Base-by-base conservation (phyloP, 1,140 invertebrate species). In the Eulimnadia texana region DNA sequence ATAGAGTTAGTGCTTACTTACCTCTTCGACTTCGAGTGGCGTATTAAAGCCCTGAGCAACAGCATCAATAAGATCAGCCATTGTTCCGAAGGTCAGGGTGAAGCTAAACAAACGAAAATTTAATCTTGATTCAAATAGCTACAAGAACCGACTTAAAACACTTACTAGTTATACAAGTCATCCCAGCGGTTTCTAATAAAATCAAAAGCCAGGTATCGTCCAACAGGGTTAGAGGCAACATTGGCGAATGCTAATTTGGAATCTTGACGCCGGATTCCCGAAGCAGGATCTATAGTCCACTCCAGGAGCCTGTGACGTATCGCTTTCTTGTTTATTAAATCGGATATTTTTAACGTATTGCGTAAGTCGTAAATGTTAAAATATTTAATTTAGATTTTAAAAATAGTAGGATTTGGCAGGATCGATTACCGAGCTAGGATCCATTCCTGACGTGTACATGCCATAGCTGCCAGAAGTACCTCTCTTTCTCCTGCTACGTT, bases 171-270 rank as follows among this genome's bases (percentile, higher is more conserved):
- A 60, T 79, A 79, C 0, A 90, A 76, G 19, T 77, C 73, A 25
- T 76, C 67, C 86, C 86, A 90, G 64, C 88, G 82, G 27, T 80
- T 81, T 61, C 83, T 78, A 1, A 89, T 74, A 68, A 84, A 89
- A 65, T 81, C 81, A 67, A 87, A 88, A 0, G 82, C 82, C n/a
- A 90, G 28, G 1, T 70, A 64, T 27, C 68, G 28, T 3, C 71
- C 71, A 19, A 70, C 65, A 1, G 64, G 55, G 51, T 68, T 70
- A 1, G 58, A 56, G 9, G 70, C 70, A 1, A 72, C 63, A 10
- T 66, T 58, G 3, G 63, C 29, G 50, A 72, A 71, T 1, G 70
- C 68, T 16, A 60, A 61, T 24, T 53, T 63, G 3, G 67, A 69
- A 62, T 72, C 71, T 59, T 72, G 71, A 23, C 62, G 64, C 16